Evolutionary conservation across 1,140 invertebrate genomes (phyloP), one percentile per base, ranked within the genome.

Genomic region (Drosophila sulfurigaster): DNA sequence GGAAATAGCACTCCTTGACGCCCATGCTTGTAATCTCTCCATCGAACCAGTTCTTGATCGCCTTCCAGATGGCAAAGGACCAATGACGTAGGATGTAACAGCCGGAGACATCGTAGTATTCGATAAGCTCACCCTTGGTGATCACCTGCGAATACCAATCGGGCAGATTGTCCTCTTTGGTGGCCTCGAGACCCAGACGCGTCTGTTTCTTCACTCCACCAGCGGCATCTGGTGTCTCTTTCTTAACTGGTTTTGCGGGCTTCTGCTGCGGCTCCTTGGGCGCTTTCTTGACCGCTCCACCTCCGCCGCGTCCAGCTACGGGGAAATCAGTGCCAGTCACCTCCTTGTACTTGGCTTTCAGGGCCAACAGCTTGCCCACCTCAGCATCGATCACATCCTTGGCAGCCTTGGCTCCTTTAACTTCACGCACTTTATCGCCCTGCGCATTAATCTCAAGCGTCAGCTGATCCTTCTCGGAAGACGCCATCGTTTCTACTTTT

Each of bases 81-180:
- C 98, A 99, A 1, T 98, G 99, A 35, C 99, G 95, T 16, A 99
- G 94, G 79, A 99, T 98, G 92, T 99, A 99, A 93, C 99, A 99
- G 0, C 99, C 99, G 58, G 98, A 99, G 5, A 99, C 98, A 93
- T 99, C 99, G 91, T 99, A 99, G 93, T 99, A 99, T 92, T 99
- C 99, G 43, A 99, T 99, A 95, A 99, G 95, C 94, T 99, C 98
- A 68, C 98, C 96, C 94, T 99, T 99, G 0, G 98, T 99, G 62
- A 99, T 98, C 1, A 99, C 97, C 94, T 99, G 98, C 1, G 98
- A 98, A 93, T 99, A 99, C 99, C 99, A 99, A 70, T 99, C 98
- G 0, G 98, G 94, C 5, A 99, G 93, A 93, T 99, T 98, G 45
- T 98, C 98, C 88, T 96, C 95, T 93, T 99, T 99, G 62, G 95